These are phyloP conservation scores for Catharus bicknelli DNA, from an alignment of 2,113 vertebrate genomes.

Conservation along the genomic window DNA sequence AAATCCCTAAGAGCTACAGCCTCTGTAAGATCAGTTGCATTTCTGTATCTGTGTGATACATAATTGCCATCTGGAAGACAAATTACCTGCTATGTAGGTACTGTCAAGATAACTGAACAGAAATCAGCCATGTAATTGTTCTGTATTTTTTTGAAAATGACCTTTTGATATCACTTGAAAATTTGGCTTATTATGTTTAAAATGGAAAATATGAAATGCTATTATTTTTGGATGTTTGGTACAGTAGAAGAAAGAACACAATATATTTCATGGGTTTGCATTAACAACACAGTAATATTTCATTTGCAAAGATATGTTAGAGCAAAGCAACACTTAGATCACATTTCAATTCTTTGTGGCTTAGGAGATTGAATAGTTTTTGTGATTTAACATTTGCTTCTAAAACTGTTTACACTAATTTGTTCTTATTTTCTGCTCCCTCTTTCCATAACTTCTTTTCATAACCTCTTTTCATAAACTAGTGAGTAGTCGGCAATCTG, in stretches of 20 bases:
- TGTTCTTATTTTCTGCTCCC: not conserved
- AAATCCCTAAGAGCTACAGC: not conserved
- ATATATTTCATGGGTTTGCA: not conserved
- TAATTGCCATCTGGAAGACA: not conserved
- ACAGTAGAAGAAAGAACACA: not conserved
- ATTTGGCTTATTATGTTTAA: not conserved
- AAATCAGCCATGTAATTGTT: not conserved
- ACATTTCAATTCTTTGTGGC: not conserved
- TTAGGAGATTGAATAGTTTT: not conserved
- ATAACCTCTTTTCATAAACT: not conserved
- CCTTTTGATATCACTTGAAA: not conserved
- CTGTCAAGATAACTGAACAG: not conserved
- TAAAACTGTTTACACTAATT: not conserved
- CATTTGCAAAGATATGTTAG: not conserved
- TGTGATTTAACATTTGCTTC: constrained; percentile 10
- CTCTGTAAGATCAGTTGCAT: not conserved
- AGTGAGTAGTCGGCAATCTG: not conserved
- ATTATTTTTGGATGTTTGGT: not conserved
- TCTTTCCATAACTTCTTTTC: too few species aligned
- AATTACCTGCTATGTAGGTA: not conserved
- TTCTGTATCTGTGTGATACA: not conserved
- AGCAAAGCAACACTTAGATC: constrained; percentile 5
- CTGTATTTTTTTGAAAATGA: not conserved
- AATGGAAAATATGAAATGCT: not conserved
- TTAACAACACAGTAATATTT: constrained; percentile 19